Evolutionary conservation across 2,797 vertebrate species (phyloP).

Genomic region (Dryobates pubescens): DNA sequence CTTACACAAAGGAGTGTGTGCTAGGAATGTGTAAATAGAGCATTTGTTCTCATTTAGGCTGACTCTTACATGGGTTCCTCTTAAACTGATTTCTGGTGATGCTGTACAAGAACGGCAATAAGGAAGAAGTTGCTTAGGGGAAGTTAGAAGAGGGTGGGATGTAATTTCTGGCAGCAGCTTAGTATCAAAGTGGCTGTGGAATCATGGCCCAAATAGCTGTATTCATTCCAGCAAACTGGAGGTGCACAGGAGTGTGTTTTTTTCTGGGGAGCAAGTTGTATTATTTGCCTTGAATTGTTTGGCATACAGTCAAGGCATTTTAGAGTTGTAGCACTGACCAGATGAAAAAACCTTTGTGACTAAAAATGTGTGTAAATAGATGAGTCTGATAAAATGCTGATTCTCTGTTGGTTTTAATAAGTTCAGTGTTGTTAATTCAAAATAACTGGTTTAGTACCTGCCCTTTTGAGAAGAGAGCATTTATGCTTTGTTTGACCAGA

Average conservation of each 20-base stretch:
- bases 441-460: not conserved
- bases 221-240: not conserved
- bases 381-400: not conserved
- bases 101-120: not conserved
- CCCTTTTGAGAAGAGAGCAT: not conserved
- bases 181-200: not conserved
- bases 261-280: not conserved
- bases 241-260: not conserved
- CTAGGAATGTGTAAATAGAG: not conserved
- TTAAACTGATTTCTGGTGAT: not conserved
- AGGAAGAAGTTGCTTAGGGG: not conserved
- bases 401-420: not conserved
- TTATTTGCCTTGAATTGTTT: not conserved
- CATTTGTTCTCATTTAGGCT: not conserved
- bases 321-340: not conserved
- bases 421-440: not conserved
- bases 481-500: not conserved
- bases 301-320: not conserved
- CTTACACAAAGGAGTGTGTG: not conserved
- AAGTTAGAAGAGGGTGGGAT: not conserved
- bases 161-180: not conserved
- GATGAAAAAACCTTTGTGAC: not conserved
- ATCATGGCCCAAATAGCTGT: not conserved
- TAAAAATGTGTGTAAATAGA: accelerated
- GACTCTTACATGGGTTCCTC: not conserved